Conservation (phyloP, 2,113 vertebrate genomes). For the Suncus etruscus region DNA sequence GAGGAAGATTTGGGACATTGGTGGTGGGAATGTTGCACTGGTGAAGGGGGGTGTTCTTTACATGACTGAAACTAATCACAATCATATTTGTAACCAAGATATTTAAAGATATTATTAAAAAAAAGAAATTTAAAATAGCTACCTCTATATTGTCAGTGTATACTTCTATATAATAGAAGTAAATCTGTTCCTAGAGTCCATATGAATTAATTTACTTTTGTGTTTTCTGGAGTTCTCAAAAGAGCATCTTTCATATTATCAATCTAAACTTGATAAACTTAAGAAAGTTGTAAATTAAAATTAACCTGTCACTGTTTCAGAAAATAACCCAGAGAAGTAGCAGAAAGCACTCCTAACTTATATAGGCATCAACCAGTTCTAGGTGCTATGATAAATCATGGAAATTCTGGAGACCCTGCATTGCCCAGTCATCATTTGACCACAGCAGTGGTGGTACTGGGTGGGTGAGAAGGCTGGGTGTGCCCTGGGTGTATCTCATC, state of each 20-base stretch:
- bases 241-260: background rate
- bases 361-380: background rate
- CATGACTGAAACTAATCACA: too few species aligned
- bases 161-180: background rate
- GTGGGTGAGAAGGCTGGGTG: background rate
- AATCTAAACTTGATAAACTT: background rate
- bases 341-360: background rate
- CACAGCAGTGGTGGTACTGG: fast-evolving
- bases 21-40: too few species aligned
- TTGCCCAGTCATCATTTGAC: fast-evolving
- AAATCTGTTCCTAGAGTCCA: background rate
- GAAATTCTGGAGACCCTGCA: background rate
- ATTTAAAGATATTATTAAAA: too few species aligned
- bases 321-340: background rate
- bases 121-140: background rate
- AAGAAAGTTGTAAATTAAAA: background rate
- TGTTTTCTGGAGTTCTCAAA: background rate
- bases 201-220: background rate
- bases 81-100: too few species aligned
- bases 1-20: too few species aligned
- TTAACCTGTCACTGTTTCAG: background rate
- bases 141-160: background rate
- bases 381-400: background rate
- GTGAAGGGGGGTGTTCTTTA: too few species aligned
- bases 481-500: background rate